Base-by-base conservation (phyloP, 2,113 vertebrate species). In the Lophura nycthemera region DNA sequence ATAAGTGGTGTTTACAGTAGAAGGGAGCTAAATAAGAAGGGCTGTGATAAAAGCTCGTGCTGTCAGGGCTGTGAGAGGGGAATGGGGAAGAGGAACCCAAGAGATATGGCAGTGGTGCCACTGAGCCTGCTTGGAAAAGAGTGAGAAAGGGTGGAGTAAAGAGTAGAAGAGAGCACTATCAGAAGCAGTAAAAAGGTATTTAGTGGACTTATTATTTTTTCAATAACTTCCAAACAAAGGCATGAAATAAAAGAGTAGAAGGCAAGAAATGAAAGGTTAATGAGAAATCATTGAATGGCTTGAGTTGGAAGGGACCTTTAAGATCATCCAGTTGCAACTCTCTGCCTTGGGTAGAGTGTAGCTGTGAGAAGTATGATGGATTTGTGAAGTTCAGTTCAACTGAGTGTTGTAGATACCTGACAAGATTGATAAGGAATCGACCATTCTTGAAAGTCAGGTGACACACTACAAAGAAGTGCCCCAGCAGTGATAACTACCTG, bases 11-110 rank as follows among this genome's bases (percentile, higher is more conserved):
- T 94, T 96, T 96, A 96, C 10, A 0, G 91, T 91, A 79, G 89
- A 93, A 95, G 65, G 34, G 89, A 96, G 88, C 89, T 96, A 95
- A 96, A 96, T 96, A 96, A 88, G 89, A 88, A 81, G 72, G 83
- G 45, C 76, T 94, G 69, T 75, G 91, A 95, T 92, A 96, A 95
- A 92, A 91, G 75, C 83, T 88, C 0, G 0, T 71, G 93, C 88
- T 95, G 90, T 86, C 88, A 90, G 83, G 69, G 72, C 65, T 83
- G 69, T 67, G 76, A 92, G 71, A 43, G 70, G 57, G 38, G 21
- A 89, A 85, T 40, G 63, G 80, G 74, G 76, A 75, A 65, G 48
- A 88, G 60, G 48, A 60, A 22, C 20, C 34, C 52, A 32, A 42
- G 80, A 91, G 88, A 69, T 71, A 65, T 30, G 0, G 79, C 21